These are phyloP conservation scores for Diadegma fenestrale DNA, from an alignment of 2,888 invertebrate species.

Conservation along the genomic window DNA sequence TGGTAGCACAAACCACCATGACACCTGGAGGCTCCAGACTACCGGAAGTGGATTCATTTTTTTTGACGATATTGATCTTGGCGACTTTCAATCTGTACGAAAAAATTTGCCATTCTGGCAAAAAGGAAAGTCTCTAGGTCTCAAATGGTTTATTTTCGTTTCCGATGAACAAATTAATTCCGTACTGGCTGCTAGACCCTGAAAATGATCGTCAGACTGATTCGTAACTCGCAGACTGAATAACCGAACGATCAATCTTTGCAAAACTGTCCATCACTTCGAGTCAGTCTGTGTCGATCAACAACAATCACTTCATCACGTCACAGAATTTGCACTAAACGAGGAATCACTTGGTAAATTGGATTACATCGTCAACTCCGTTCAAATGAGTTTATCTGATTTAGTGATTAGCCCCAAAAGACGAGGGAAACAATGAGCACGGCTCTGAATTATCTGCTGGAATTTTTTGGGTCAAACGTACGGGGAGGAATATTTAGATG, in stretches of 20 bases:
- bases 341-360: conserved; percentile 5
- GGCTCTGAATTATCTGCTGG: neutral
- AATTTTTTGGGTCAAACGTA: neutral
- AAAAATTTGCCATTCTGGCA: neutral
- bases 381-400: neutral
- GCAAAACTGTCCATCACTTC: neutral
- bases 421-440: neutral
- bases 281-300: neutral
- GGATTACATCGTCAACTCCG: neutral
- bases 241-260: neutral
- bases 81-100: neutral
- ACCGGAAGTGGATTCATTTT: neutral
- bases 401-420: neutral
- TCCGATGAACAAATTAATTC: neutral
- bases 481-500: neutral
- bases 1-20: conserved; percentile 57
- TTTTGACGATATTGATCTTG: neutral
- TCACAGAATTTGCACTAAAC: conserved; percentile 1
- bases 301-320: neutral
- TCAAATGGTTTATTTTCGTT: neutral
- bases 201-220: neutral
- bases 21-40: conserved; percentile 20
- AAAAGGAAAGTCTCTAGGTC: neutral
- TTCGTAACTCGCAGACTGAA: neutral
- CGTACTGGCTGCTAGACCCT: neutral